phyloP scores from a whole-genome alignment of 2,797 vertebrate species.

The Margarornis squamiger region DNA sequence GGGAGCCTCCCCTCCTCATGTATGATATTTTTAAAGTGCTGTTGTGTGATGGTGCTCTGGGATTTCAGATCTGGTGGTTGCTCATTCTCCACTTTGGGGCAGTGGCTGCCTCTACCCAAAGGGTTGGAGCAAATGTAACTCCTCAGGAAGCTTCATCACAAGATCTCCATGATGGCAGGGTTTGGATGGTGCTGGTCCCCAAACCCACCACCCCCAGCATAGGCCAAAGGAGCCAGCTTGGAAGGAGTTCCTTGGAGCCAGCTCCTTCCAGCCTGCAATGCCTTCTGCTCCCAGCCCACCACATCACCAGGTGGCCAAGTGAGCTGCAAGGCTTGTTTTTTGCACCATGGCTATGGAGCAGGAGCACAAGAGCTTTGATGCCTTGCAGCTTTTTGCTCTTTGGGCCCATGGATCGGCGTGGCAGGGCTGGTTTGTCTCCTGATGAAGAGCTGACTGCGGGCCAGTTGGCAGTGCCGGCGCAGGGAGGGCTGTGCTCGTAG shows the following conservation, averaged over 20 bases:
- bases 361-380: neutral
- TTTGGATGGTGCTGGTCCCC: neutral
- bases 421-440: neutral
- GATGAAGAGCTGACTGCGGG: neutral
- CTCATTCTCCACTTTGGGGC: neutral
- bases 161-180: neutral
- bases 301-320: rapidly evolving
- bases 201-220: neutral
- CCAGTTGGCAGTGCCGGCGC: neutral
- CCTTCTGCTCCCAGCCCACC: neutral
- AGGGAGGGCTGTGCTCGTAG: neutral
- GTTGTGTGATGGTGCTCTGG: neutral
- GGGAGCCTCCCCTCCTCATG: rapidly evolving
- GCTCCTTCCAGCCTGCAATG: neutral
- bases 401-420: rapidly evolving
- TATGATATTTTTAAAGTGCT: rapidly evolving
- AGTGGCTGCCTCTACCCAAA: neutral
- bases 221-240: neutral
- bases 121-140: neutral
- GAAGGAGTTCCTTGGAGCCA: too few relatives aligned
- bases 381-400: neutral
- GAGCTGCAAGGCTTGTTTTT: neutral
- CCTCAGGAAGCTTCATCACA: neutral
- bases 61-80: neutral
- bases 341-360: neutral